Base-by-base conservation (phyloP, 1,140 invertebrate species). In the Drosophila ironensis region DNA sequence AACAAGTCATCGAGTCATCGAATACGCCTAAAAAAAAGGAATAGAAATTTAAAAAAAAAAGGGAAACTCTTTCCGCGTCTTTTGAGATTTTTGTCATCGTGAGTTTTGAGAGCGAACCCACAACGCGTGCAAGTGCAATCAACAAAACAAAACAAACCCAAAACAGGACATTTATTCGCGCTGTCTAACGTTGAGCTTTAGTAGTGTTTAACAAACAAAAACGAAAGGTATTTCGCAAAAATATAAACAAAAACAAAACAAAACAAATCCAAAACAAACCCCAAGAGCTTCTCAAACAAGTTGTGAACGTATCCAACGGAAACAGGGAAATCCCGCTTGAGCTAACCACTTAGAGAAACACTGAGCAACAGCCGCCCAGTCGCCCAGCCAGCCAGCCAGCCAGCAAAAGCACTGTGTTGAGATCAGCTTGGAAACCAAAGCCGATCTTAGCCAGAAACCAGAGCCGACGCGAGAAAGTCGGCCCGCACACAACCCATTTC, bases 91-190 rank as follows among this genome's bases (percentile, higher is more conserved):
- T 53, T 74, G 74, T 76, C 56, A 57, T 35, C 56, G 68, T 61
- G 56, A 69, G 59, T 63, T 78, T 78, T 78, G 33, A 33, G 52
- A 5, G 45, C 8, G 24, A 37, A 67, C 35, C 52, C 70, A 42
- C 59, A 88, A 86, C 72, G 75, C 69, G 78, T 88, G 67, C 69
- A 82, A 88, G 76, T 72, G 80, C 86, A 88, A 88, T 88, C 84
- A 86, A 47, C 47, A 61, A 37, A 40, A 20, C 38, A 78, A 37
- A 6, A 68, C 38, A 52, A 53, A 54, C 45, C 51, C 35, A 22
- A 25, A 45, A 48, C 61, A 76, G 68, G 72, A 82, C 57, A 84
- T 57, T 63, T 72, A n/a, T 46, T 63, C 61, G 63, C 61, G 72
- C 63, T 73, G 72, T 76, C 53, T 52, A 76, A 64, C 68, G 41